These are phyloP conservation scores for Pedionomus torquatus DNA, from an alignment of 2,113 vertebrate genomes.

Conservation along the genomic window DNA sequence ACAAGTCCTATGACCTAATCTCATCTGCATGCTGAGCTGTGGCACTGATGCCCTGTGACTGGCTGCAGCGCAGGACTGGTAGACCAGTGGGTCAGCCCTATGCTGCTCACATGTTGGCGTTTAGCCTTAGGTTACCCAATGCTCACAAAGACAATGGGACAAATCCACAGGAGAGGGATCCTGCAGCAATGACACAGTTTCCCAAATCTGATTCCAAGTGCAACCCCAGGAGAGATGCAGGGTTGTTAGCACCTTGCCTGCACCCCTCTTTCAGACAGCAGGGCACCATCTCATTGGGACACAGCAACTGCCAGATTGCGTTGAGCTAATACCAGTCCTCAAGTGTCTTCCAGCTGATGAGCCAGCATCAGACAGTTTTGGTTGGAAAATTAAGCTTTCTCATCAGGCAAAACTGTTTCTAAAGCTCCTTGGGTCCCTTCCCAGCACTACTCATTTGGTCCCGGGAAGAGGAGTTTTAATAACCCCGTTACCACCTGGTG, in stretches of 20 bases:
- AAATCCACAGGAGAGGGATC: background rate
- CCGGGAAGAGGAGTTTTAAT: background rate
- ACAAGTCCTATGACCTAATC: background rate
- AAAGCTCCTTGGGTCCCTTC: background rate
- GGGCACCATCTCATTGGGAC: background rate
- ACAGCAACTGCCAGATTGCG: background rate
- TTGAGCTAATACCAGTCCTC: background rate
- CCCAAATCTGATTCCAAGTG: background rate
- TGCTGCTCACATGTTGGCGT: accelerated
- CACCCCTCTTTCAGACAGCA: background rate
- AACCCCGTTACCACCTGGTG: background rate
- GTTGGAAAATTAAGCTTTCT: background rate
- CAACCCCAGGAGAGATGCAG: background rate
- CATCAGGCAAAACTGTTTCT: background rate
- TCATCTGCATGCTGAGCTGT: background rate
- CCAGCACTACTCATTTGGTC: background rate
- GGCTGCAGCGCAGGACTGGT: background rate
- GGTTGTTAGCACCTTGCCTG: background rate
- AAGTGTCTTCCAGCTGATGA: background rate
- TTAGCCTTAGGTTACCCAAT: background rate
- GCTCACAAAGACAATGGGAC: background rate
- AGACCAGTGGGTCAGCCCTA: accelerated
- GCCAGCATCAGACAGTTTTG: background rate
- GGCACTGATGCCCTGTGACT: background rate
- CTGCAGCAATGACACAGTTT: background rate